Evolutionary conservation across 1,140 invertebrate genomes (phyloP), one percentile per base, ranked within the genome.

Genomic region (Trichogramma pretiosum): DNA sequence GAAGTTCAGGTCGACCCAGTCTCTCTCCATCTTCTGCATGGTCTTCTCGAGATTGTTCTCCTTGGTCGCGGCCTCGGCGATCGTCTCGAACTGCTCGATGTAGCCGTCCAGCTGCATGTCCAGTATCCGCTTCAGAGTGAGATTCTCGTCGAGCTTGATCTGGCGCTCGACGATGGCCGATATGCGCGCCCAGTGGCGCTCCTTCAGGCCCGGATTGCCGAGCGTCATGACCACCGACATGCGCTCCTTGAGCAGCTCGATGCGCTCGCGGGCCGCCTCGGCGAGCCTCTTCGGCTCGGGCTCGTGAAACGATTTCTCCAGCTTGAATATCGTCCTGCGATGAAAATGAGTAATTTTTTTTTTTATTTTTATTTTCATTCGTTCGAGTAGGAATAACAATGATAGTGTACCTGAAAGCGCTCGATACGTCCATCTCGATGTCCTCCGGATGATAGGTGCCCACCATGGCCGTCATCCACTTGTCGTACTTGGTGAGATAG

Each of bases 61-160:
- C 66, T 95, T 96, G 14, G 88, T 92, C 0, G 93, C 93, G 8
- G 89, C 84, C 64, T 97, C 92, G 17, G 90, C 92, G 56, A 98
- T 93, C 3, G 75, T 68, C 71, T 96, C 91, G 64, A 97, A 95
- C 62, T 87, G 86, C 2, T 80, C 66, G 30, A 95, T 81, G 67
- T 85, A 93, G 46, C 89, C 82, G 18, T 87, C 87, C 16, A 97
- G 68, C 51, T 86, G 83, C 72, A 92, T 87, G 56, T 90, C 87
- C 30, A 98, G 83, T 14, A 92, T 77, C 67, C 89, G 90, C 28
- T 81, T 81, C 9, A 98, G 67, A 0, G 87, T 92, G 19, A 91
- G 72, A 28, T 85, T 84, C 3, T 85, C 80, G 46, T 92, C 87
- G 4, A 89, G 81, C 50, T 83, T 81, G n/a, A 98, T 83, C 2